These are phyloP conservation scores for Neuroterus valhalla DNA, from an alignment of 1,140 invertebrate genomes.

Conservation along the genomic window DNA sequence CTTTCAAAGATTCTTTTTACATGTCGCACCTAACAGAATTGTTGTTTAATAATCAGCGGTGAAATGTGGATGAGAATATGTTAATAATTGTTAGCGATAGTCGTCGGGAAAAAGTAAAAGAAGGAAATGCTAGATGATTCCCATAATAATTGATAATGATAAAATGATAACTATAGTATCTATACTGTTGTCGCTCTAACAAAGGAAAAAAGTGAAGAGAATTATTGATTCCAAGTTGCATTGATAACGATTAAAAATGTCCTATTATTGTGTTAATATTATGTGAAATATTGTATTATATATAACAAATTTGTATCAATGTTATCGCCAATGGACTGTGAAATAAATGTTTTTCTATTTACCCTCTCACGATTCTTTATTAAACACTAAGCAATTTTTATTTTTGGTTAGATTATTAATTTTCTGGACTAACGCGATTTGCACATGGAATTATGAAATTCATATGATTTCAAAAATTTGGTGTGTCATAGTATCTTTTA, in stretches of 20 bases:
- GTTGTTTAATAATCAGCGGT: conserved; percentile 22
- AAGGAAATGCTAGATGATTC: not conserved
- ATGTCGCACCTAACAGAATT: conserved; percentile 16
- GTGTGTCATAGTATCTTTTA: no score
- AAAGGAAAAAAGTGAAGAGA: not conserved
- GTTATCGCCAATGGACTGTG: conserved; percentile 48
- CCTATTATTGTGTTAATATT: conserved; percentile 44
- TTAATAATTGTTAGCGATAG: conserved; percentile 27
- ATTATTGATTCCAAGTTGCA: not conserved
- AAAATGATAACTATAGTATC: not conserved
- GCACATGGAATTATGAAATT: no score
- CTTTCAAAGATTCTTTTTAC: conserved; percentile 32
- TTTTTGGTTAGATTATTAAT: no score
- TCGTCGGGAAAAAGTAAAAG: not conserved
- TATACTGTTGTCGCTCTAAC: not conserved
- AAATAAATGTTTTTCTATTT: conserved; percentile 49
- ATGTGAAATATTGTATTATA: conserved; percentile 46
- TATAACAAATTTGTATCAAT: conserved; percentile 48
- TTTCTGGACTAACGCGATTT: no score
- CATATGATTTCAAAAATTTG: no score
- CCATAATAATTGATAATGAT: not conserved
- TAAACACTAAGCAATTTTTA: no score
- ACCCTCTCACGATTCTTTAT: not conserved
- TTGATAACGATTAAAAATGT: conserved; percentile 15
- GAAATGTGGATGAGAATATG: conserved; percentile 22